Percentiles rank a stretch among this genome's conserved stretches.
phyloP scores from a whole-genome alignment of 2,113 vertebrate genomes.

The Rhadina sibilatrix region DNA sequence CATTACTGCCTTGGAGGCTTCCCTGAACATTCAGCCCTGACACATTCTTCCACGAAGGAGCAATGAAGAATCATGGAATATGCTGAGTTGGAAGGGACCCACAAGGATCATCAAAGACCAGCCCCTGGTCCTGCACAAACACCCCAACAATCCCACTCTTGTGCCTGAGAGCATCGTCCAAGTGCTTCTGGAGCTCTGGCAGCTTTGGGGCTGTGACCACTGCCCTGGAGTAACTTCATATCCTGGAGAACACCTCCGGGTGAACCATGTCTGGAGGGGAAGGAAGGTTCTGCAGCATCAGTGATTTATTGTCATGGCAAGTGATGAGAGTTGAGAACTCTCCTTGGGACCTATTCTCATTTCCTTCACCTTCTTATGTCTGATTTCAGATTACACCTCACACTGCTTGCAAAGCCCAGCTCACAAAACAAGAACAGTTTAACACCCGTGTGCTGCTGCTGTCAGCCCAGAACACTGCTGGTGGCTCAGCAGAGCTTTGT shows the following conservation, averaged over 20 bases:
- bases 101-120: neutral
- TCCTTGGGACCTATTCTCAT: neutral
- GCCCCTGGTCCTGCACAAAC: neutral
- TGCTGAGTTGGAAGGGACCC: neutral
- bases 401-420: neutral
- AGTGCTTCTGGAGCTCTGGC: neutral
- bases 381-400: neutral
- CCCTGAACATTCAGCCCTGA: rapidly evolving
- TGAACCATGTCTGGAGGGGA: neutral
- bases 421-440: neutral
- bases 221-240: neutral
- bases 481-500: neutral
- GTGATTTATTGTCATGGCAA: neutral
- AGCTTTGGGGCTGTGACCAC: neutral
- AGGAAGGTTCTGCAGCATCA: neutral
- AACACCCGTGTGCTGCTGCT: neutral
- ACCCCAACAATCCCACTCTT: neutral
- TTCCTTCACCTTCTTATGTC: neutral
- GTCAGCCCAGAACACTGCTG: neutral
- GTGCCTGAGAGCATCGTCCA: neutral
- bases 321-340: neutral
- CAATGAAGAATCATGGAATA: neutral
- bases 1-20: neutral
- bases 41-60: rapidly evolving
- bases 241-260: neutral